Evolutionary conservation across 2,113 vertebrate species (phyloP).

Genomic region (Plotosus lineatus): DNA sequence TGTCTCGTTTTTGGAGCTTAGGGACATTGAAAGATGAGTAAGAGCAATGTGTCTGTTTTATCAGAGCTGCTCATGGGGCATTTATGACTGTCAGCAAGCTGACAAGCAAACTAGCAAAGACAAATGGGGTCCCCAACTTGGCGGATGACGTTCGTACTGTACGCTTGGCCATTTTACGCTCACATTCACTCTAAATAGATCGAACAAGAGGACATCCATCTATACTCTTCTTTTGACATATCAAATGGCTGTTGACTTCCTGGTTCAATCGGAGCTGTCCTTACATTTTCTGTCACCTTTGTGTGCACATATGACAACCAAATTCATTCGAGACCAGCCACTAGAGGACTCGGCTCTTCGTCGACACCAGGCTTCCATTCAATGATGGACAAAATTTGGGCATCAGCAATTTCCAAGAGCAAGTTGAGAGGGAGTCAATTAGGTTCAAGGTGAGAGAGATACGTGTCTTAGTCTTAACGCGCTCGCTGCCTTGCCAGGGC

Average conservation of each 20-base stretch:
- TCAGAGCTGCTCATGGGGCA: conserved; percentile 45
- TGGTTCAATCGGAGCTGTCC: conserved; percentile 22
- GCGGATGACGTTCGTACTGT: conserved; percentile 5
- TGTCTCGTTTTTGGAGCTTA: background rate
- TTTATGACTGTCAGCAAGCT: conserved; percentile 48
- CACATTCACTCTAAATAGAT: conserved; percentile 26
- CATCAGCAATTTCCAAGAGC: conserved; percentile 69
- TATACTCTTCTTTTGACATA: background rate
- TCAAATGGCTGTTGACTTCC: background rate
- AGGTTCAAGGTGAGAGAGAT: conserved; percentile 76
- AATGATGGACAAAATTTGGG: conserved; percentile 32
- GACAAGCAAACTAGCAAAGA: conserved; percentile 53
- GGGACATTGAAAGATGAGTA: conserved; percentile 34
- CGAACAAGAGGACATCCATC: conserved; percentile 22
- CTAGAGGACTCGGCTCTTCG: background rate
- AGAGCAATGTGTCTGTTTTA: conserved; percentile 41
- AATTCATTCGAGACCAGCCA: conserved; percentile 9
- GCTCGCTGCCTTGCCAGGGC: conserved; percentile 61
- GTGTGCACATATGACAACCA: conserved; percentile 12
- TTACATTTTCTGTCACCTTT: conserved; percentile 25
- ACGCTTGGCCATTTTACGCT: conserved; percentile 2
- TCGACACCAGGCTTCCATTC: conserved; percentile 8
- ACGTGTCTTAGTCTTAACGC: conserved; percentile 67
- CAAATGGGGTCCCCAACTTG: conserved; percentile 36
- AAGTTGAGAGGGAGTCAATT: conserved; percentile 70